A percentile compares a stretch with the other conserved stretches of the same genome.
phyloP scores from a whole-genome alignment of 2,888 invertebrate genomes.

The Leucoptera coffeella region DNA sequence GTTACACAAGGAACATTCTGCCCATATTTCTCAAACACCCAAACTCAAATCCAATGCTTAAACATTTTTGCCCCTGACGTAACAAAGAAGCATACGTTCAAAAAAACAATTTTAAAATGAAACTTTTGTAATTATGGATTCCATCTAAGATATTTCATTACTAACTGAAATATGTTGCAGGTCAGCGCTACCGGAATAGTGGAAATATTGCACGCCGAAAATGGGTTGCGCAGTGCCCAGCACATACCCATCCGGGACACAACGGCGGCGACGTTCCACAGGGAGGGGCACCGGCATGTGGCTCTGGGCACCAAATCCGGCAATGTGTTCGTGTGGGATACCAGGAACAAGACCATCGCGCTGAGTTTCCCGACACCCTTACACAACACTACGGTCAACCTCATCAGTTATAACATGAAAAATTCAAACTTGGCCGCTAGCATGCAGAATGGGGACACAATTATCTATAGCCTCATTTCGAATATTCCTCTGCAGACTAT shows the following conservation, averaged over 20 bases:
- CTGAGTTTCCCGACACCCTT: slow-evolving; percentile 36
- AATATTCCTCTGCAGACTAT: slow-evolving; percentile 38
- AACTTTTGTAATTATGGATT: too few relatives aligned
- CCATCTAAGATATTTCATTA: background rate
- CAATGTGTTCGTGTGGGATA: slow-evolving; percentile 44
- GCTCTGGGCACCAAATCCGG: slow-evolving; percentile 40
- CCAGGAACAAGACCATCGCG: slow-evolving; percentile 31
- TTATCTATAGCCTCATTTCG: slow-evolving; percentile 41
- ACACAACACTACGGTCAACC: slow-evolving; percentile 28
- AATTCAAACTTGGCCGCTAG: slow-evolving; percentile 41
- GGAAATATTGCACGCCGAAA: slow-evolving; percentile 27
- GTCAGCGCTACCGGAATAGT: slow-evolving; percentile 36
- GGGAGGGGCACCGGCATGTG: slow-evolving; percentile 36
- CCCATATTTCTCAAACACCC: too few relatives aligned
- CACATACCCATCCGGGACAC: slow-evolving; percentile 38
- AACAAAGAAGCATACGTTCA: too few relatives aligned
- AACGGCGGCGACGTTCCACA: slow-evolving; percentile 39
- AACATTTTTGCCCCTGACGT: too few relatives aligned
- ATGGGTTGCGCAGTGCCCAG: slow-evolving; percentile 35
- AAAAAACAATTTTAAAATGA: too few relatives aligned
- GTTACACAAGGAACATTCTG: too few relatives aligned
- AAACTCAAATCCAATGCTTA: too few relatives aligned
- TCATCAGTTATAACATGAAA: slow-evolving; percentile 38
- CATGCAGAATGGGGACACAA: slow-evolving; percentile 41
- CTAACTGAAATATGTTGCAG: slow-evolving; percentile 27